Evolutionary conservation across 2,888 invertebrate genomes (phyloP), one percentile per base, ranked within the genome.

Genomic region (Synanthedon myopaeformis): DNA sequence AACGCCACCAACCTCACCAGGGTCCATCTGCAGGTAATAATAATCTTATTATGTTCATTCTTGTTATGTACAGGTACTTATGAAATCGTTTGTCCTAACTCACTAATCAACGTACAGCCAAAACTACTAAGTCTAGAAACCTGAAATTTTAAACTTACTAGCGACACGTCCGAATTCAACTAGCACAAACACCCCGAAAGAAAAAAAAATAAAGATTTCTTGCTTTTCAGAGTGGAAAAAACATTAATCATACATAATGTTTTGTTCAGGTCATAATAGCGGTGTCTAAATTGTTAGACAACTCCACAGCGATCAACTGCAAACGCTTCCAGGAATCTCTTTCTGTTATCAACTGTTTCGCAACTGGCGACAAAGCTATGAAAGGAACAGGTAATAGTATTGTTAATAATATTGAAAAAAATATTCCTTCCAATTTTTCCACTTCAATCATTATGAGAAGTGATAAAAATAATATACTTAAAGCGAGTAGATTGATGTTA

Each of bases 301-400:
- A 94, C 67, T 93, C 96, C 4, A 93, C 94, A n/a, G 94, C 94
- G 3, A 84, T 96, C 60, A 97, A 97, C 82, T 97, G 96, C 79
- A 93, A 95, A n/a, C 90, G 96, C 50, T 97, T 98, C 79, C 96
- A 97, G 88, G 96, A 97, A 77, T 96, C 96, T 61, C 85, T 98
- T 4, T 95, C 96, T 3, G 89, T 96, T 51, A 96, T 97, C 69
- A 97, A 97, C 73, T 96, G 95, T 71, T 97, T 96, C 71, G 97
- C 97, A 1, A 92, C 92, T 28, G 96, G 96, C 56, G 97, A 97
- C 76, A 96, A 96, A 79, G 96, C 94, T 17, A 96, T 97, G 95
- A 96, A 96, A 83, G 95, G 96, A 66, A 95, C 96, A 58, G 94
- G 94, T 89, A 78, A 17, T 19, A 19, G 19, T 19, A 19, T 19